Percentiles rank a stretch among this genome's conserved stretches.
Evolutionary conservation across 2,113 vertebrate genomes (phyloP).

Genomic region (Phalacrocorax aristotelis): DNA sequence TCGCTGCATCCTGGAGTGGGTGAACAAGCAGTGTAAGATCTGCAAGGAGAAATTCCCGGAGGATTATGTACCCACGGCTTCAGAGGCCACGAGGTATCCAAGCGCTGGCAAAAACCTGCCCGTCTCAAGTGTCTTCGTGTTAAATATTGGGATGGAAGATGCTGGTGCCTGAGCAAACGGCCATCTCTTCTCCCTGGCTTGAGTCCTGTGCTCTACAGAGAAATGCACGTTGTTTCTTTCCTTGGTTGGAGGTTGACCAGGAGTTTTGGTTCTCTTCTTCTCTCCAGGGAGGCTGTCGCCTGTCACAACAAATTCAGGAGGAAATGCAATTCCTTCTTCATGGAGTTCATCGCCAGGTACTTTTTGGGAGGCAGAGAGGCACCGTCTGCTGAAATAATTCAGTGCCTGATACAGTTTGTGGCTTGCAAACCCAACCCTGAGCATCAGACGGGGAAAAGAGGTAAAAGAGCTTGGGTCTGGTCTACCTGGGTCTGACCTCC

Average conservation of each 20-base stretch:
- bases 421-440: background rate
- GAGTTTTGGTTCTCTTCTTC: background rate
- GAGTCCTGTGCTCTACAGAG: background rate
- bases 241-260: background rate
- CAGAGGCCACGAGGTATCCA: background rate
- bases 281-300: background rate
- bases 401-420: background rate
- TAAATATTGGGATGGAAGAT: background rate
- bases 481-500: background rate
- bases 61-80: background rate
- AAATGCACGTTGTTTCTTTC: background rate
- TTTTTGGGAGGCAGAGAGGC: background rate
- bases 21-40: background rate
- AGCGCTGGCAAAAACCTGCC: background rate
- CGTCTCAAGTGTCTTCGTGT: background rate
- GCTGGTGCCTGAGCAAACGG: background rate
- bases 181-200: background rate
- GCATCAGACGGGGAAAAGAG: background rate
- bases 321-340: background rate
- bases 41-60: background rate
- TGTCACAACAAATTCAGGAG: conserved; percentile 7
- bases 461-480: background rate
- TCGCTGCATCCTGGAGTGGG: background rate
- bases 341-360: background rate
- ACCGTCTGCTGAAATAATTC: background rate